Percentiles rank a stretch among this genome's conserved stretches.
These are phyloP conservation scores for Ctenochaetus hawaiiensis DNA, from an alignment of 2,797 vertebrate species.

Conservation along the genomic window DNA sequence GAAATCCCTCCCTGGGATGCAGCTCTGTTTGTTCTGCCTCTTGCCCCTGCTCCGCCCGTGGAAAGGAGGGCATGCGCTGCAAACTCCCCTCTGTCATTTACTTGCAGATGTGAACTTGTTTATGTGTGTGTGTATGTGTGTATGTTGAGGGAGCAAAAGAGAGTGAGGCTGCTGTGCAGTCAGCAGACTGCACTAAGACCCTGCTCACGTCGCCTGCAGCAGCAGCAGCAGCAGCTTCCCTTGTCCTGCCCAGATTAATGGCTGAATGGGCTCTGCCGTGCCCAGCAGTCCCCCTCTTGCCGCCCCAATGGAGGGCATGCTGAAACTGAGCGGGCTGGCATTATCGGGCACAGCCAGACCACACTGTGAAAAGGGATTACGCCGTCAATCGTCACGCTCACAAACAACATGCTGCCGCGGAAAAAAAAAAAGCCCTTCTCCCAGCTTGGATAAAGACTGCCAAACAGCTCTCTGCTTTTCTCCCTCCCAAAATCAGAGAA, in stretches of 20 bases:
- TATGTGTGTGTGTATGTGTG: slow-evolving; percentile 42
- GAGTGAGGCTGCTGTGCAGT: slow-evolving; percentile 74
- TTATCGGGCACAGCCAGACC: slow-evolving; percentile 87
- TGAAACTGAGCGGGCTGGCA: slow-evolving; percentile 82
- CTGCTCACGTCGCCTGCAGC: slow-evolving; percentile 78
- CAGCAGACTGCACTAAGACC: slow-evolving; percentile 81
- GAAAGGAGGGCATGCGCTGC: slow-evolving; percentile 62
- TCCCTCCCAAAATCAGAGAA: slow-evolving; percentile 71
- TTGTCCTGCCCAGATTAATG: slow-evolving; percentile 84
- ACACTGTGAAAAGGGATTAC: slow-evolving; percentile 87
- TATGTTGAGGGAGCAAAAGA: slow-evolving; percentile 40
- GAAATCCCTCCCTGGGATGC: slow-evolving; percentile 64
- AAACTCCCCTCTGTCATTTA: slow-evolving; percentile 70
- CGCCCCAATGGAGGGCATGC: slow-evolving; percentile 79
- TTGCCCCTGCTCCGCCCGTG: slow-evolving; percentile 48
- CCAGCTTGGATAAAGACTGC: slow-evolving; percentile 78
- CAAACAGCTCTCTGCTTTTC: slow-evolving; percentile 69
- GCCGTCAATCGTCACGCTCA: slow-evolving; percentile 81
- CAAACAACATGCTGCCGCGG: slow-evolving; percentile 80
- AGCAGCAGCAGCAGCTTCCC: slow-evolving; percentile 75
- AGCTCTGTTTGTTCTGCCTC: slow-evolving; percentile 65
- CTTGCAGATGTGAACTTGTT: slow-evolving; percentile 64
- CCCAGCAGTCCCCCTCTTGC: slow-evolving; percentile 80
- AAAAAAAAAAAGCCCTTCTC: slow-evolving; percentile 67
- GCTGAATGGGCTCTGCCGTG: slow-evolving; percentile 80